Conservation (phyloP, 2,797 vertebrate species). For the Parotocinclus haroldoi region DNA sequence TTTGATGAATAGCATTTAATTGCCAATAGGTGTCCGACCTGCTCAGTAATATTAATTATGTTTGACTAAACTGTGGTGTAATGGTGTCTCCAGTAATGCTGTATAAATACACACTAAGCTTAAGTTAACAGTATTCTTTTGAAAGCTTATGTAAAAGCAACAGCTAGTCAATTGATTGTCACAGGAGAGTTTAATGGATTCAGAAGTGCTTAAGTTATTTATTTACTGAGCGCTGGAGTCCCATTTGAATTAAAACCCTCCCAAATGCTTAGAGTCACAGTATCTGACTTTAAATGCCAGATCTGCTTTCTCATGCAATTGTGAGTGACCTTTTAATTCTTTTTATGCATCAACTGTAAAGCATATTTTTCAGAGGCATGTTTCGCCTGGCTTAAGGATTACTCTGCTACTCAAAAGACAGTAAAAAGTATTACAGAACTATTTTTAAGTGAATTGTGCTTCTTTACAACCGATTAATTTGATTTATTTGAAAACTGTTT, state of each 20-base stretch:
- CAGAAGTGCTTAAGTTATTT: constrained; percentile 31
- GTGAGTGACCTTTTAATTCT: constrained; percentile 29
- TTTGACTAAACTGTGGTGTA: constrained; percentile 65
- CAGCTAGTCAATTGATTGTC: constrained; percentile 41
- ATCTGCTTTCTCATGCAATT: constrained; percentile 19
- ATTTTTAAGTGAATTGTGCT: not conserved
- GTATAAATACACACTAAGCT: constrained; percentile 57
- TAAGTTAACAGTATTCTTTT: constrained; percentile 58
- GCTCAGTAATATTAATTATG: constrained; percentile 67
- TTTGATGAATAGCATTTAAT: constrained; percentile 71
- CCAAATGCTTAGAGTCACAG: constrained; percentile 27
- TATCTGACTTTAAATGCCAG: constrained; percentile 21
- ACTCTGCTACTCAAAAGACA: constrained; percentile 16
- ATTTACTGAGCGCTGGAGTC: constrained; percentile 24
- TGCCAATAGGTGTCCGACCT: constrained; percentile 63
- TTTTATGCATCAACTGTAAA: constrained; percentile 29
- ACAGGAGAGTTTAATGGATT: constrained; percentile 27
- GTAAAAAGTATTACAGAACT: constrained; percentile 1
- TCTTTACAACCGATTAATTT: no score
- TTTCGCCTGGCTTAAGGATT: constrained; percentile 22
- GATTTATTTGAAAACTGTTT: no score
- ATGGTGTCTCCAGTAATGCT: constrained; percentile 57
- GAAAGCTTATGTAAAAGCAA: constrained; percentile 42
- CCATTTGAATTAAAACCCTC: constrained; percentile 25
- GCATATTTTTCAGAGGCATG: constrained; percentile 14